Evolutionary conservation across 2,888 invertebrate genomes (phyloP).

Genomic region (Tanytarsus gracilentus): DNA sequence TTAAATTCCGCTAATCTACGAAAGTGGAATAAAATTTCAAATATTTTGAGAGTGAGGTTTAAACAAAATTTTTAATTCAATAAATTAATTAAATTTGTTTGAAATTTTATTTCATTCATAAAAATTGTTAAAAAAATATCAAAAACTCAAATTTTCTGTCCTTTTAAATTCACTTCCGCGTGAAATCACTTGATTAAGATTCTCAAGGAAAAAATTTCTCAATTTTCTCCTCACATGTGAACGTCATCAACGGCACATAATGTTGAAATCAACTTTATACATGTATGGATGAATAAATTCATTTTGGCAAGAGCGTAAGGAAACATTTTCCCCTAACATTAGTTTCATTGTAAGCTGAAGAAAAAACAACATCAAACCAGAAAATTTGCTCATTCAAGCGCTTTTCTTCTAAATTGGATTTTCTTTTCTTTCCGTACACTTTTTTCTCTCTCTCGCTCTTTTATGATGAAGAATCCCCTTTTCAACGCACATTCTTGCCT

Average conservation of each 20-base stretch:
- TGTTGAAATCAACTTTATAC: neutral
- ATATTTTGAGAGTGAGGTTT: too few relatives aligned
- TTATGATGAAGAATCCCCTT: neutral
- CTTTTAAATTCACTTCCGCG: too few relatives aligned
- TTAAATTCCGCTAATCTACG: neutral
- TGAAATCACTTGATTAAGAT: too few relatives aligned
- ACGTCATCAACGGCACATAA: neutral
- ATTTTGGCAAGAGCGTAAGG: slow-evolving; percentile 3
- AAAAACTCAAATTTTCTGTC: too few relatives aligned
- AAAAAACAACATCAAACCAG: slow-evolving; percentile 4
- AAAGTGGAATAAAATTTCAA: too few relatives aligned
- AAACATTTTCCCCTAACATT: neutral
- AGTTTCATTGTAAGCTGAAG: neutral
- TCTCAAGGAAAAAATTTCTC: too few relatives aligned
- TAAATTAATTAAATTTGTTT: too few relatives aligned
- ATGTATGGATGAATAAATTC: slow-evolving; percentile 15
- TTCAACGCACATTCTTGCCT: neutral
- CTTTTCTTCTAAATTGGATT: slow-evolving; percentile 2
- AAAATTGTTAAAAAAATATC: too few relatives aligned
- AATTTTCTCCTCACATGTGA: too few relatives aligned
- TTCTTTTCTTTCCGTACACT: neutral
- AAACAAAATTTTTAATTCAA: too few relatives aligned
- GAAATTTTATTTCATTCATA: too few relatives aligned
- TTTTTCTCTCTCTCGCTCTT: neutral
- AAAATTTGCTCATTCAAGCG: slow-evolving; percentile 10